A percentile compares a stretch with the other conserved stretches of the same genome.
Evolutionary conservation across 2,113 vertebrate genomes (phyloP).

Genomic region (Sinocyclocheilus maitianheensis): DNA sequence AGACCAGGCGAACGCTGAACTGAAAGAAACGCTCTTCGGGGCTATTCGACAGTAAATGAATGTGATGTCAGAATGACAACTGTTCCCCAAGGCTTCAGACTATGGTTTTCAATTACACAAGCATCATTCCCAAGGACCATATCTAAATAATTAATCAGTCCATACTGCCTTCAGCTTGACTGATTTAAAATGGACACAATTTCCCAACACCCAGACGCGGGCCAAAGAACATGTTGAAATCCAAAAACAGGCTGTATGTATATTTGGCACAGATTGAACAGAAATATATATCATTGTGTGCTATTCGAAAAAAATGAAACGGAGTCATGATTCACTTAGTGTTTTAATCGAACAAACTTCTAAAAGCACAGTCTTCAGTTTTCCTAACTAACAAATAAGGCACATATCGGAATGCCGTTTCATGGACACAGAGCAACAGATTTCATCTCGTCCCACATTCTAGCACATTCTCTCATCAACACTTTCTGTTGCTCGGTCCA

Average conservation of each 20-base stretch:
- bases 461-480: constrained; percentile 67
- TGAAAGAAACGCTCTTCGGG: constrained; percentile 10
- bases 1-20: constrained; percentile 11
- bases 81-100: constrained; percentile 36
- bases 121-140: constrained; percentile 30
- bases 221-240: constrained; percentile 25
- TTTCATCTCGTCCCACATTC: constrained; percentile 48
- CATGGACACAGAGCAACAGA: constrained; percentile 85
- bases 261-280: constrained; percentile 76
- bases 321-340: constrained; percentile 58
- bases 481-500: constrained; percentile 80
- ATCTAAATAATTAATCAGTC: constrained; percentile 56
- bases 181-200: constrained; percentile 76
- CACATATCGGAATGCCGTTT: constrained; percentile 99
- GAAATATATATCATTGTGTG: constrained; percentile 67
- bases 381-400: constrained; percentile 95
- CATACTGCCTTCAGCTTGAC: constrained; percentile 72
- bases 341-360: constrained; percentile 81
- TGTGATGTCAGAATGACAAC: constrained; percentile 44
- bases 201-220: constrained; percentile 62
- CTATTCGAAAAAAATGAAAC: constrained; percentile 57
- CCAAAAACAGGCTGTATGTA: constrained; percentile 49
- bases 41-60: constrained; percentile 21
- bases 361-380: constrained; percentile 73
- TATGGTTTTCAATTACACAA: constrained; percentile 39